Base-by-base conservation (phyloP, 2,113 vertebrate species). In the Stigmatopora nigra region DNA sequence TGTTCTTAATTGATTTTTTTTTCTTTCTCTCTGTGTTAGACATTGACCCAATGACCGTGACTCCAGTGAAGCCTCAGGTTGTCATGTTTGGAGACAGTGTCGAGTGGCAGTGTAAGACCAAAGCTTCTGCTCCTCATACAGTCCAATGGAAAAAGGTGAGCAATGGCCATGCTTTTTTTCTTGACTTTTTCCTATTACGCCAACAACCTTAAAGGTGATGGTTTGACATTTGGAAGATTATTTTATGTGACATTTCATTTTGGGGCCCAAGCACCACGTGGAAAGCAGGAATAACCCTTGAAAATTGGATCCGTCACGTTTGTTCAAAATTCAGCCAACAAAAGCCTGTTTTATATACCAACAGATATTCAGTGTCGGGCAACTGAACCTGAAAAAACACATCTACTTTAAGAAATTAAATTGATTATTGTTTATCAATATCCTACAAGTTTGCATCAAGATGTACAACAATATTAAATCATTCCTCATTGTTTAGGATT, bases 71-170 rank as follows among this genome's bases (percentile, higher is more conserved):
- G 0, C 76, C 87, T 9, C 75, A 88, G 17, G 45, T 57, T 0
- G 64, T 87, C n/a, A 67, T 58, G 48, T 64, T 90, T 1, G 88
- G 85, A 8, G 81, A 77, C 19, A 80, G 57, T 1, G 57, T 87
- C 0, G 74, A 87, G 1, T 78, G 92, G 68, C 81, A 78, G 68
- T 96, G 94, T 63, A 87, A 82, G 7, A 89, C 82, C 0, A 85
- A 45, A 46, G 91, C 90, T 16, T 91, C 91, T 4, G 82, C 75
- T 4, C 0, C 0, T 0, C 88, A 91, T 2, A 79, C 80, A 0
- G 51, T 93, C 6, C 77, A 84, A 5, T 96, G 94, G 94, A 93
- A 78, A 68, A 96, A 94, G 94, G 94, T 91, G 68, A 8, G 59
- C 6, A 1, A 20, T 9, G 11, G 7, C 38, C 25, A 31, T 36